Percentiles rank a stretch among this genome's conserved stretches.
Conservation (phyloP, 2,797 vertebrate species). For the Sebastes kiyomatsui region DNA sequence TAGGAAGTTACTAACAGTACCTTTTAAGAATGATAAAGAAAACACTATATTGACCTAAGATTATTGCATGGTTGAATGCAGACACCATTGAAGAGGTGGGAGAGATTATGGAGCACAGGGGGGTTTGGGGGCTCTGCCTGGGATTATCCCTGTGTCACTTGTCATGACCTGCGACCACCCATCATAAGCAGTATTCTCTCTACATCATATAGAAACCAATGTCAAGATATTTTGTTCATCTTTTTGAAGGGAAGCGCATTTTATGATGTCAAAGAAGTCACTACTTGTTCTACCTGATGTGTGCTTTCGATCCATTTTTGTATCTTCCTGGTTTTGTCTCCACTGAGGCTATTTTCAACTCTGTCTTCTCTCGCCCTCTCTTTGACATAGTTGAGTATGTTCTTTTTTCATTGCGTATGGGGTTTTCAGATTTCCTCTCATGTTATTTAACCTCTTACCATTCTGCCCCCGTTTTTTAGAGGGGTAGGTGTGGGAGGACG, state of each 20-base stretch:
- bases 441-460: not conserved
- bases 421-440: not conserved
- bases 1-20: no score
- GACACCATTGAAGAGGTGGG: not conserved
- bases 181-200: not conserved
- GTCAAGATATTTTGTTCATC: not conserved
- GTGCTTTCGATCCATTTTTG: not conserved
- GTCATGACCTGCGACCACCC: not conserved
- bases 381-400: not conserved
- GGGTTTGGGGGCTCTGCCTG: not conserved
- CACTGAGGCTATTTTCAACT: not conserved
- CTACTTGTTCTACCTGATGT: not conserved
- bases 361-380: not conserved
- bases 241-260: not conserved
- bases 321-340: not conserved
- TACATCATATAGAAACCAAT: not conserved
- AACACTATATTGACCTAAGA: not conserved
- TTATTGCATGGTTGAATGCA: not conserved
- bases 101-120: not conserved
- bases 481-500: no score
- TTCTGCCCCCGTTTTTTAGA: no score
- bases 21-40: not conserved
- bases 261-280: not conserved
- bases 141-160: constrained; percentile 43
- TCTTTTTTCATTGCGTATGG: not conserved